Evolutionary conservation across 2,888 invertebrate species (phyloP), one percentile per base, ranked within the genome.

Genomic region (Eilema sororculum): DNA sequence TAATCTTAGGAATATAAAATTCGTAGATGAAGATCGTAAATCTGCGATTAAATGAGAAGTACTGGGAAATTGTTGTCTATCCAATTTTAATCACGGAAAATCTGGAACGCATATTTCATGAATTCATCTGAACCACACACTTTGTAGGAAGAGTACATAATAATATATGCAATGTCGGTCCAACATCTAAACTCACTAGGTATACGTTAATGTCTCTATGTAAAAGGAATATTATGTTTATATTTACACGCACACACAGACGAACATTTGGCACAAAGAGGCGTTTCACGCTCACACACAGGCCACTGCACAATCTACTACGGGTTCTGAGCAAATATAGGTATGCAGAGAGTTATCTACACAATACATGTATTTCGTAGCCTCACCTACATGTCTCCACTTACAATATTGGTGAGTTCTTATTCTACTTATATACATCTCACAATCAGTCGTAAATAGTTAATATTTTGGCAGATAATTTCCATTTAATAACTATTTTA

Each of bases 301-400:
- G 89, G 87, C 91, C 87, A 86, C 86, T 82, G 86, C 75, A 84
- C 86, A 81, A 81, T 87, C 85, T 80, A 90, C 94, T 92, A 93
- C 89, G 86, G 87, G 86, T 89, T 91, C 94, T 95, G 95, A 95
- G 95, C 95, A 95, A 95, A 93, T 94, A 91, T 95, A 95, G 95
- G 94, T 93, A 95, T 95, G 94, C 93, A 90, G 87, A 90, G 86
- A 85, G 78, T 83, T 86, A 94, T 94, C 94, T 94, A 95, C 92
- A 93, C 88, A 91, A 90, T 56, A 65, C 30, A 65, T 57, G 90
- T 89, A 86, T 79, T 87, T 88, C 84, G 87, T 89, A 88, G 85
- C 87, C 83, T 89, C 90, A 85, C 86, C 89, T 87, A 87, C 88
- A 86, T 87, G 85, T 89, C 85, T 85, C 87, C 84, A 86, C 90